Base-by-base conservation (phyloP, 2,797 vertebrate species). In the Melanotaenia boesemani region DNA sequence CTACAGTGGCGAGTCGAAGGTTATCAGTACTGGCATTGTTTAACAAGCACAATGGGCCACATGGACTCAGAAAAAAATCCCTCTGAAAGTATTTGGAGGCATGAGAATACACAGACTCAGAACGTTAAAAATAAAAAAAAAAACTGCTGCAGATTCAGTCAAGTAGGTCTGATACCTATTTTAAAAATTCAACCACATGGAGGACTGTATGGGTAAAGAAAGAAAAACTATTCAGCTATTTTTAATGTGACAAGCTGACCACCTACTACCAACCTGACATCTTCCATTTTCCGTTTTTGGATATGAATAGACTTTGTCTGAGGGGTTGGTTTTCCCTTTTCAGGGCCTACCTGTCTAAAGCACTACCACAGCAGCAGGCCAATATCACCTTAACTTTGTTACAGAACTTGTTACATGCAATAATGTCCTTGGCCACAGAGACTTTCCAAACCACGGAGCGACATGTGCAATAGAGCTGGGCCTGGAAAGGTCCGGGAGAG, bases 371-470 rank as follows among this genome's bases (percentile, higher is more conserved):
- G 82, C 86, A 66, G 86, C 78, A 70, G 77, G 86, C 89, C 78
- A 88, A 81, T 82, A 89, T 77, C 66, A 86, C 82, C 88, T 83
- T 92, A 88, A 92, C 87, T 88, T 88, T 87, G 88, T 91, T 92
- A 91, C 67, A 85, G 78, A 80, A 91, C 90, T 89, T 93, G 90
- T 89, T 92, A 91, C 90, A 92, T 92, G 86, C 85, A 93, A 93
- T 93, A 92, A 91, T 34, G 80, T 87, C 76, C 65, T 4, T 4
- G 15, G 82, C 77, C 66, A 41, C 55, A 69, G 90, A 91, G 73
- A 77, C 86, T 92, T 91, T 91, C 91, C 92, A 94, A 93, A 89
- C 84, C 85, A 70, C 83, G 81, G 85, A 61, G 84, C 63, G 90
- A 90, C 86, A 90, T 89, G 83, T 88, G 86, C 86, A 90, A 86